Conservation (phyloP, 2,113 vertebrate species). For the Megaceryle maxima region DNA sequence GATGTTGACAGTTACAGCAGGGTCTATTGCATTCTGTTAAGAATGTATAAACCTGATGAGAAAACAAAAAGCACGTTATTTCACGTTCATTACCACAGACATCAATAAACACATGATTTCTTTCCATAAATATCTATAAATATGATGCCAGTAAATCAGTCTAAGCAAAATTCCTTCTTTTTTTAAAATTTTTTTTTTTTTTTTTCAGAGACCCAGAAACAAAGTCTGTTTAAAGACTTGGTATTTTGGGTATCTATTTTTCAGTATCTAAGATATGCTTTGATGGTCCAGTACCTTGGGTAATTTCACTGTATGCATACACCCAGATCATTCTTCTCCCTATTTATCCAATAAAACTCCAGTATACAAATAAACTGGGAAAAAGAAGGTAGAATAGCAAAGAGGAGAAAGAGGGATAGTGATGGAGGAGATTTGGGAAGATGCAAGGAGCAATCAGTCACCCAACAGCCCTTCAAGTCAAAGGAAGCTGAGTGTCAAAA, state of each 20-base stretch:
- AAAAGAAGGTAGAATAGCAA: not conserved
- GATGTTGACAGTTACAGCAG: constrained; percentile 60
- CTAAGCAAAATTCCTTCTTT: not conserved
- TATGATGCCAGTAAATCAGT: constrained; percentile 63
- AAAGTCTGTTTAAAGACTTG: constrained; percentile 32
- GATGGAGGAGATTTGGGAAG: not conserved
- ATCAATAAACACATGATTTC: constrained; percentile 56
- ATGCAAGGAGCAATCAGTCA: not conserved
- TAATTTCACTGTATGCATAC: constrained; percentile 20
- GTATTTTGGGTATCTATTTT: not conserved
- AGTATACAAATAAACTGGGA: constrained; percentile 8
- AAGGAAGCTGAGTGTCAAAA: constrained; percentile 9
- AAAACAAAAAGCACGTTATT: constrained; percentile 68
- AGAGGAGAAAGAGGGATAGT: not conserved
- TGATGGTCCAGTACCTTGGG: constrained; percentile 34
- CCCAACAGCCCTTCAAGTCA: not conserved
- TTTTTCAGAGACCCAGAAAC: not conserved
- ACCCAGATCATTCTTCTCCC: constrained; percentile 17
- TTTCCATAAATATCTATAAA: constrained; percentile 73
- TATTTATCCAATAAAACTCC: constrained; percentile 31
- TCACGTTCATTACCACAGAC: constrained; percentile 62
- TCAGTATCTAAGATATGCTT: constrained; percentile 28
- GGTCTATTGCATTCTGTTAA: constrained; percentile 68
- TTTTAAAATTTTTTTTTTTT: not conserved
- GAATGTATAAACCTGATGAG: constrained; percentile 68